Conservation (phyloP, 2,797 vertebrate species). For the Pseudopleuronectes americanus region DNA sequence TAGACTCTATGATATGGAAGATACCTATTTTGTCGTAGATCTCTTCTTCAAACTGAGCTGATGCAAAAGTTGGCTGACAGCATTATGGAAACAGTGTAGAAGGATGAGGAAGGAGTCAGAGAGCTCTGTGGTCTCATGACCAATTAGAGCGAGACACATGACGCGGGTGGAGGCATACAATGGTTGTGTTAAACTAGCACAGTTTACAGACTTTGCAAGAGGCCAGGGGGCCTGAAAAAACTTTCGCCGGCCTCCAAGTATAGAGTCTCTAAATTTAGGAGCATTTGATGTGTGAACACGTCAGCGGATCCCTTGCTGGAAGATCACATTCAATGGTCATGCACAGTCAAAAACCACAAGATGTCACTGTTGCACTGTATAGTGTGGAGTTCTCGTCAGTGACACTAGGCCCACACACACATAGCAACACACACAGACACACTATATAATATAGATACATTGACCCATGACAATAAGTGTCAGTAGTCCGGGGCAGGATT, state of each 20-base stretch:
- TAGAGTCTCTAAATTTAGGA: no score
- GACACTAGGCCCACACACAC: no score
- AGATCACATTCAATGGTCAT: not conserved
- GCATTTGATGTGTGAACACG: no score
- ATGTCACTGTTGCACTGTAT: constrained; percentile 48
- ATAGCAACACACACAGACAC: no score
- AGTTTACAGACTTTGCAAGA: constrained; percentile 8
- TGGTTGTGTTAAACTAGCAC: constrained; percentile 65
- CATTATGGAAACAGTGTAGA: constrained; percentile 86
- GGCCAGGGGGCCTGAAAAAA: no score
- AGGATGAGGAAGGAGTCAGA: constrained; percentile 77
- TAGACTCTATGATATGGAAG: not conserved
- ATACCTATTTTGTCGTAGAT: not conserved
- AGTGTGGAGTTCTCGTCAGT: not conserved
- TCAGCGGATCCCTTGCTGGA: not conserved
- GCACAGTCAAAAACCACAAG: constrained; percentile 51
- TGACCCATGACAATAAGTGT: constrained; percentile 89
- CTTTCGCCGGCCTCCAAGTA: no score
- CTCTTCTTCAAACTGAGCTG: constrained; percentile 66
- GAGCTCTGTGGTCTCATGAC: constrained; percentile 83
- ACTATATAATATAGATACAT: constrained; percentile 23
- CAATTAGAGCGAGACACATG: constrained; percentile 44
- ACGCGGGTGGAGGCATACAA: constrained; percentile 53
- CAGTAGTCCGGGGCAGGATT: constrained; percentile 75
- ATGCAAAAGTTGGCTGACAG: constrained; percentile 83